Conservation (phyloP, 2,888 invertebrate species). For the Tineola bisselliella region DNA sequence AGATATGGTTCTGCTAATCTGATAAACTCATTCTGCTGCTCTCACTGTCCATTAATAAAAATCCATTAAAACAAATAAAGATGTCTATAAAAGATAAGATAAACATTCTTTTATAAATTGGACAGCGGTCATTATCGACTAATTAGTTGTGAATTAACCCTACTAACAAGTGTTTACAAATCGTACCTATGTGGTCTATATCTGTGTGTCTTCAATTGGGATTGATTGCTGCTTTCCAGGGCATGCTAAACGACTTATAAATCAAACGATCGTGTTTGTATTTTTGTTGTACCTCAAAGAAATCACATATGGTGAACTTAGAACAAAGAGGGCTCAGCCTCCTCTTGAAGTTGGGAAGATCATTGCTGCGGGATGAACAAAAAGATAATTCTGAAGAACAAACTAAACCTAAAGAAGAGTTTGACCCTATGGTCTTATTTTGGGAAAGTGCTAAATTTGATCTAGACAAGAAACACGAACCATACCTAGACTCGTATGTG, state of each 20-base stretch:
- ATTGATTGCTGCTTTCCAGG: constrained; percentile 67
- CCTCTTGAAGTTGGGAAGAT: constrained; percentile 46
- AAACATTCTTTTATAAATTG: constrained; percentile 9
- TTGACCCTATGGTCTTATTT: constrained; percentile 54
- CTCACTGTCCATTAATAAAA: neutral
- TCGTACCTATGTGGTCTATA: constrained; percentile 22
- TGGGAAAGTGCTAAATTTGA: constrained; percentile 55
- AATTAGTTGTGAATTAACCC: constrained; percentile 7
- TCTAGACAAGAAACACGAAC: constrained; percentile 38
- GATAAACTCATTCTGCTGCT: neutral
- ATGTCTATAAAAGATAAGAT: constrained; percentile 5
- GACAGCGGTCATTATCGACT: neutral
- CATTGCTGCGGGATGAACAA: constrained; percentile 33
- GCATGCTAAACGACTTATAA: constrained; percentile 41
- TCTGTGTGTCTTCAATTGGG: constrained; percentile 67
- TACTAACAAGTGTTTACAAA: constrained; percentile 1
- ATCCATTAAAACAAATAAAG: constrained; percentile 1
- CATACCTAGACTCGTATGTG: constrained; percentile 47
- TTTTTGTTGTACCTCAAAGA: constrained; percentile 17
- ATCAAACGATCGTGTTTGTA: constrained; percentile 15
- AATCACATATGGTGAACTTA: constrained; percentile 55
- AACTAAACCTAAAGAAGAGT: constrained; percentile 24
- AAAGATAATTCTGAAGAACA: constrained; percentile 27
- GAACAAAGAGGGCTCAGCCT: constrained; percentile 55
- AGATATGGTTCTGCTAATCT: neutral